A percentile compares a stretch with the other conserved stretches of the same genome.
Evolutionary conservation across 2,888 invertebrate genomes (phyloP).

Genomic region (Leptinotarsa juncta): DNA sequence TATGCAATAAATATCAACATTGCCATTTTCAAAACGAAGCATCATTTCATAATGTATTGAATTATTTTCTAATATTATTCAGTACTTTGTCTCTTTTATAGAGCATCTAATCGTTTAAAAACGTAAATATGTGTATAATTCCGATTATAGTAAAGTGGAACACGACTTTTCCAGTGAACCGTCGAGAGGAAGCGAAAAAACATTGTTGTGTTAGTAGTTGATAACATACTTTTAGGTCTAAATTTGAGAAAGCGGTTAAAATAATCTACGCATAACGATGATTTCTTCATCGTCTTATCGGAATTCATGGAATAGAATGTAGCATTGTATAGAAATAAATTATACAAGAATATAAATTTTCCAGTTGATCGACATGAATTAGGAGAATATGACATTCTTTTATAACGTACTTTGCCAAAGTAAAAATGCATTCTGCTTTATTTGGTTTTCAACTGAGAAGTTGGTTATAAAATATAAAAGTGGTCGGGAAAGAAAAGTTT

Average conservation of each 20-base stretch:
- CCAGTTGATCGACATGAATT: too few species aligned
- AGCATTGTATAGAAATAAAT: neutral
- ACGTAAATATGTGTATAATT: conserved; percentile 14
- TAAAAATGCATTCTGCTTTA: too few species aligned
- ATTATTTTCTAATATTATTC: neutral
- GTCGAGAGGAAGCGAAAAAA: conserved; percentile 42
- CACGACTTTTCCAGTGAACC: conserved; percentile 49
- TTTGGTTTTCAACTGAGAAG: too few species aligned
- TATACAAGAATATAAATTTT: neutral
- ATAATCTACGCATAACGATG: conserved; percentile 15
- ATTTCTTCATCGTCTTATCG: conserved; percentile 13
- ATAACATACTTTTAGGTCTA: conserved; percentile 44
- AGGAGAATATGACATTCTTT: too few species aligned
- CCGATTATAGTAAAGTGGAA: conserved; percentile 43
- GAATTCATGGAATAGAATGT: conserved; percentile 5
- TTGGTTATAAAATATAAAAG: too few species aligned
- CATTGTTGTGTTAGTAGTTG: conserved; percentile 34
- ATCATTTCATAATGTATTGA: neutral
- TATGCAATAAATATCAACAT: too few species aligned
- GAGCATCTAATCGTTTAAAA: neutral
- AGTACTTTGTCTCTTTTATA: neutral
- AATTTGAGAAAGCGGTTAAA: conserved; percentile 25
- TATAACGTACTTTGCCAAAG: too few species aligned
- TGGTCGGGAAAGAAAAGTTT: too few species aligned
- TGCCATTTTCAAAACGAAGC: too few species aligned